Base-by-base conservation (phyloP, 1,140 invertebrate genomes). In the Diorhabda sublineata region DNA sequence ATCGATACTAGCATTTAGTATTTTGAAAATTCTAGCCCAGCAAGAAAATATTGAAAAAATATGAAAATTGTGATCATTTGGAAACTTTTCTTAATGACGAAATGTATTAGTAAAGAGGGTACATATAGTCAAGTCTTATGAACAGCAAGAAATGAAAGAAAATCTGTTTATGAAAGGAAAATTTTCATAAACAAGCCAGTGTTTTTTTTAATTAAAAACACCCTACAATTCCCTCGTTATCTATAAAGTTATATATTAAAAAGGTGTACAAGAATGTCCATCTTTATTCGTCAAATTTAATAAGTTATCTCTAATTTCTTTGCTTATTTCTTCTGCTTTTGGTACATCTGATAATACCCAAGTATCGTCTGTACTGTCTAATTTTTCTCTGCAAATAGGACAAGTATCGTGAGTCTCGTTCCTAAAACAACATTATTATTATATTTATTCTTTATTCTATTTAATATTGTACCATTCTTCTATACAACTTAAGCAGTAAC, bases 261-360 rank as follows among this genome's bases (percentile, higher is more conserved):
- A 77, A 58, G 76, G 64, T 64, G 56, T 69, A 52, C 76, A 77
- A 45, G 67, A 57, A 45, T 69, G n/a, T 67, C 64, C 74, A 26
- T 76, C 75, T 56, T 52, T 52, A 52, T 76, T 70, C 42, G 77
- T 70, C 45, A 81, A 65, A 58, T 79, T 73, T 66, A 78, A 69
- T 1, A 81, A 69, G 67, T 73, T 77, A 9, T 75, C 66, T 57
- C 73, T 71, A 64, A 90, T 85, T 79, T 89, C 87, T 59, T 84
- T 82, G 73, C 81, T 84, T 5, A 90, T 86, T 79, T 90, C 87
- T 11, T 84, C 81, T 42, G 82, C 81, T 71, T 86, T 85, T 7
- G 89, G 89, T 42, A 84, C 84, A 72, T 90, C 88, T 7, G 87
- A 86, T 63, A 87, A 80, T 3, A 90, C 86, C 89, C 89, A 91